Percentiles rank a stretch among this genome's conserved stretches.
Evolutionary conservation across 2,797 vertebrate species (phyloP).

Genomic region (Hyperoplus lanceolatus): DNA sequence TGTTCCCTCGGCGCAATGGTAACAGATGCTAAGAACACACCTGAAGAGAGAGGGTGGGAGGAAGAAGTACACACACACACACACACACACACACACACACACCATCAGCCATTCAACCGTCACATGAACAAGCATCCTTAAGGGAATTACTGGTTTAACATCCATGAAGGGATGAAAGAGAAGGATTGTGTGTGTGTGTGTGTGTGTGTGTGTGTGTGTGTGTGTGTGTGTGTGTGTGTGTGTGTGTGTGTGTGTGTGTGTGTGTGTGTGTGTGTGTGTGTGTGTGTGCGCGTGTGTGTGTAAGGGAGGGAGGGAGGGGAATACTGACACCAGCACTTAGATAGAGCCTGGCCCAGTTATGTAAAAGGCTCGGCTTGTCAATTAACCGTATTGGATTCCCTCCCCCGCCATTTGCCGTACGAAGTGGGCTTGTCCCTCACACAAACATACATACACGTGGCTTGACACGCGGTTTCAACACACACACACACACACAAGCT

Average conservation of each 20-base stretch:
- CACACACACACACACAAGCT: constrained; percentile 48
- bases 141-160: constrained; percentile 59
- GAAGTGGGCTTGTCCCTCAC: constrained; percentile 44
- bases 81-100: constrained; percentile 1
- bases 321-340: constrained; percentile 64
- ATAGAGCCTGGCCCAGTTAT: constrained; percentile 66
- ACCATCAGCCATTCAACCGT: constrained; percentile 23
- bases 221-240: constrained; percentile 11
- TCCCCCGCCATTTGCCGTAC: constrained; percentile 36
- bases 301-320: constrained; percentile 6
- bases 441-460: constrained; percentile 65
- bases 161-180: constrained; percentile 44
- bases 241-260: constrained; percentile 13
- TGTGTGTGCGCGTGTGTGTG: constrained; percentile 7
- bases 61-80: background rate
- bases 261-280: constrained; percentile 30
- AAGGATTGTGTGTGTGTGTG: constrained; percentile 13
- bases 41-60: constrained; percentile 12
- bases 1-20: constrained; percentile 15
- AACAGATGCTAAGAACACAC: constrained; percentile 62
- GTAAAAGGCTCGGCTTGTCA: constrained; percentile 78
- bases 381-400: constrained; percentile 79
- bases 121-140: constrained; percentile 47
- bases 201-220: too few species aligned
- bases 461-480: constrained; percentile 60